Base-by-base conservation (phyloP, 2,888 invertebrate species). In the Chymomyza caudatula region DNA sequence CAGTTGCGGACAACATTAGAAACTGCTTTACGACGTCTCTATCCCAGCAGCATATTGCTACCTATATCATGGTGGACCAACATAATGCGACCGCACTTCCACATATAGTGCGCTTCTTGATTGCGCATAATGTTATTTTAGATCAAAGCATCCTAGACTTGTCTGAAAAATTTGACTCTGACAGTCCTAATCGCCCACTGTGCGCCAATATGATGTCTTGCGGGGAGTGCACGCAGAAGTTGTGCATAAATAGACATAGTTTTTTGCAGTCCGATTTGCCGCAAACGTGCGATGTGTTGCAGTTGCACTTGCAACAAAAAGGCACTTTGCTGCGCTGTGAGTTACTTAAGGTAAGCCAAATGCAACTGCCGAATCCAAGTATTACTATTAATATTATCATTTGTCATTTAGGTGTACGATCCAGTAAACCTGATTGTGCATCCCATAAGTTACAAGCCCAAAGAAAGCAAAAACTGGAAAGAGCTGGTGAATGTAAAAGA, bases 51-150 rank as follows among this genome's bases (percentile, higher is more conserved):
- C 4, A 13, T 0, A 20, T 70, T 8, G 1, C 37, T 13, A 64
- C 69, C 13, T 67, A 58, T 22, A 11, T 85, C 0, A 29, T 80
- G 60, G 55, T 80, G 37, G 78, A 77, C 19, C 65, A 77, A 25
- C 64, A 4, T 4, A 77, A 71, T 52, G n/a, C 15, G 8, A 4
- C 0, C 0, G 62, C 65, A 25, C 13, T 68, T 59, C 22, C 25
- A 0, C 65, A 60, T 0, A 54, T 80, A 20, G 19, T 57, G n/a
- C 29, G 65, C 3, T 83, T 75, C 5, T 53, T 85, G 0, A 23
- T 22, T 1, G 53, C 52, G 0, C 84, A 85, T 11, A 54, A 60
- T 4, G 25, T 80, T 1, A 0, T 17, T 5, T 4, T 60, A 20
- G 43, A 54, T 2, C 11, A 58, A 11, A 22, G 54, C 3, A 42